Evolutionary conservation across 2,797 vertebrate genomes (phyloP), one percentile per base, ranked within the genome.

Genomic region (Alauda arvensis): DNA sequence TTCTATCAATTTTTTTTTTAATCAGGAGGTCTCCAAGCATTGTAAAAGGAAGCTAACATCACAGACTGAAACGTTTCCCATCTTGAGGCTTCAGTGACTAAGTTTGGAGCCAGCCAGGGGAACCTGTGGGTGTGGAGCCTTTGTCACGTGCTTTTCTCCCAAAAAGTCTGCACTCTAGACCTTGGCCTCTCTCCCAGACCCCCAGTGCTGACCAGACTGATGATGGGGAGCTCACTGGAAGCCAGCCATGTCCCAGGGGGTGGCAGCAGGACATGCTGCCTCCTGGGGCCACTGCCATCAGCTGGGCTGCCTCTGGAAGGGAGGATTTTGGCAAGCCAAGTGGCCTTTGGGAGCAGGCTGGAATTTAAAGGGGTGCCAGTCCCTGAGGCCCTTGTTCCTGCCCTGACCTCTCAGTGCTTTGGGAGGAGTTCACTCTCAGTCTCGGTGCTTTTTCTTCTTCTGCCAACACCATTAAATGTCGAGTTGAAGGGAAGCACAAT

Each of bases 401-500:
- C 62, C 43, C 18, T 59, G 82, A 6, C 42, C 67, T 62, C 43
- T 51, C 53, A n/a, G 42, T 3, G 2, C 39, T 80, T 59, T 1
- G 6, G 71, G 84, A 84, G 29, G 42, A 62, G 43, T 66, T 87
- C 45, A 49, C 49, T 90, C 51, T 6, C 33, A 37, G 39, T 49
- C 46, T 53, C 78, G 82, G 57, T 5, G 12, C 48, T 84, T 89
- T 68, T 87, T 66, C 34, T 87, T 75, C 74, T 76, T 69, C 87
- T 77, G 40, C 79, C 63, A 88, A 77, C 82, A 37, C 78, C 24
- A 15, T 91, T 60, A 83, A 87, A 67, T 45, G 77, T 89, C 15
- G 6, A 49, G 61, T 68, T 72, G 81, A 89, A 90, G 74, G 61
- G 81, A 90, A 84, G 37, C 26, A 31, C 46, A 77, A 93, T 94